Evolutionary conservation across 2,888 invertebrate species (phyloP), one percentile per base, ranked within the genome.

Genomic region (Agrochola lychnidis): DNA sequence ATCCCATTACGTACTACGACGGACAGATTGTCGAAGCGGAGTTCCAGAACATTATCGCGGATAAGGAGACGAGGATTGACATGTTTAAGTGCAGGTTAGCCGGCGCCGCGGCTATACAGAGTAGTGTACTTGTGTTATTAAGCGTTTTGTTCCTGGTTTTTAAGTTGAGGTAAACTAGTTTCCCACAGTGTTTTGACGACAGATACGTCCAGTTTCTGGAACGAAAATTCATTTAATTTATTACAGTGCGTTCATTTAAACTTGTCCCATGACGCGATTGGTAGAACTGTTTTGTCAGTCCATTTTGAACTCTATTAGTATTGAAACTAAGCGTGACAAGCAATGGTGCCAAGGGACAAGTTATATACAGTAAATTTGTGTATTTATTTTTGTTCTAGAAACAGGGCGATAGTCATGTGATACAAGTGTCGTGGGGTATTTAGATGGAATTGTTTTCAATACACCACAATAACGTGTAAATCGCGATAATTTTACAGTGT

Each of bases 21-120:
- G 99, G 99, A 0, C 99, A 99, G 95, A 97, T 99, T 78, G 98
- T 99, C 61, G 99, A 99, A 94, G 99, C 99, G 0, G 99, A 99
- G 96, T 99, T 99, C 95, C 97, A 97, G 91, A 99, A 99, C 95
- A 97, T 99, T 86, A 98, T 99, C 4, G 97, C 97, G n/a, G 98
- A 99, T 88, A 98, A 98, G 90, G 97, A 98, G 92, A 98, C 99
- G 0, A 97, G 99, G 85, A 98, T 98, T 83, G 98, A 99, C 93
- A 98, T 99, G 97, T 98, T 99, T 92, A 99, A 98, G 91, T 99
- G 99, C 92, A 97, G 99, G 53, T 95, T 99, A 83, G 99, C 99
- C 0, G 99, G 98, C 40, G 99, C 98, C 0, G 97, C 98, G 1
- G 97, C 97, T 2, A 93, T 98, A 76, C 97, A 98, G 89, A 97